Evolutionary conservation across 2,797 vertebrate species (phyloP).

Genomic region (Meriones psammophilus): DNA sequence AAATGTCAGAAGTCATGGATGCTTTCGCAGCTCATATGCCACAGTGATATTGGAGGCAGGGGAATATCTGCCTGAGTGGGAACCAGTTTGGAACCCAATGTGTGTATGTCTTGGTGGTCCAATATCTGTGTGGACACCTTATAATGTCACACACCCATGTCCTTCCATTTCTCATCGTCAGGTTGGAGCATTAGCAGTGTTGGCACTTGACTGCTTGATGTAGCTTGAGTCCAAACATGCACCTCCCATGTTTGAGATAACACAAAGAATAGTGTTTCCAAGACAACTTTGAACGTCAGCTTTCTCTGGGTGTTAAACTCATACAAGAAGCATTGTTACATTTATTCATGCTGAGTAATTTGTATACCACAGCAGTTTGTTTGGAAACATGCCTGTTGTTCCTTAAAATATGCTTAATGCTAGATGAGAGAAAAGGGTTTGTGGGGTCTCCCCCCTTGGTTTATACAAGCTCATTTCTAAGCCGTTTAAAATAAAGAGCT

Average conservation of each 20-base stretch:
- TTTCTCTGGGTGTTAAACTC: slow-evolving; percentile 81
- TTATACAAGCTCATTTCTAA: slow-evolving; percentile 87
- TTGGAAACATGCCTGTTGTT: slow-evolving; percentile 88
- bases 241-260: slow-evolving; percentile 84
- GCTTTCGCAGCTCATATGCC: background rate
- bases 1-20: background rate
- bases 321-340: slow-evolving; percentile 84
- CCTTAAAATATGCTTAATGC: slow-evolving; percentile 87
- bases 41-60: background rate
- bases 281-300: slow-evolving; percentile 86
- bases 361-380: slow-evolving; percentile 86
- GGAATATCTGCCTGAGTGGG: background rate
- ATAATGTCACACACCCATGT: background rate
- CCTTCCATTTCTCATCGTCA: background rate
- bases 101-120: background rate
- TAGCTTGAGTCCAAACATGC: slow-evolving; percentile 79
- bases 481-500: slow-evolving; percentile 87
- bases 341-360: slow-evolving; percentile 86
- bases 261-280: slow-evolving; percentile 86
- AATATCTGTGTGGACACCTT: background rate
- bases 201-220: slow-evolving; percentile 72
- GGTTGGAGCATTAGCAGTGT: slow-evolving; percentile 59
- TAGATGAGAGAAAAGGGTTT: slow-evolving; percentile 84
- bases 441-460: slow-evolving; percentile 7
- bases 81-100: background rate